phyloP scores from a whole-genome alignment of 1,140 invertebrate species.

The Armadillidium nasatum region DNA sequence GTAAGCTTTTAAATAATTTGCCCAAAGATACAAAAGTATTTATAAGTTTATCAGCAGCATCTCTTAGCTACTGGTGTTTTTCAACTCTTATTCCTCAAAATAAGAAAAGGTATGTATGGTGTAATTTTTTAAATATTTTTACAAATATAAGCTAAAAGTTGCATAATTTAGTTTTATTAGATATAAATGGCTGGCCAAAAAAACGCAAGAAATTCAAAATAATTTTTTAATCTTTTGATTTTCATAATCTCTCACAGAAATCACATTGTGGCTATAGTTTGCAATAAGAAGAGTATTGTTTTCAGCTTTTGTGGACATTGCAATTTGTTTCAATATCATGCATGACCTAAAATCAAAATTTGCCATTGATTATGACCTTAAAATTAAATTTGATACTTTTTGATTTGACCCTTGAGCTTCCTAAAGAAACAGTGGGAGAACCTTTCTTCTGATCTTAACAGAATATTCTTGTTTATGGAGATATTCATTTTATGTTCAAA shows the following conservation, averaged over 20 bases:
- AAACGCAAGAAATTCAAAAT: too few species aligned
- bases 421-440: too few species aligned
- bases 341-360: too few species aligned
- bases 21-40: conserved; percentile 4
- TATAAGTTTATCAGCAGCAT: background rate
- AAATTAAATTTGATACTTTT: too few species aligned
- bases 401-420: too few species aligned
- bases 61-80: background rate
- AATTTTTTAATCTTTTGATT: too few species aligned
- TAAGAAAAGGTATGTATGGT: background rate
- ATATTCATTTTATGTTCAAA: too few species aligned
- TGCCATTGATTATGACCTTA: too few species aligned
- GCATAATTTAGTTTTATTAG: background rate
- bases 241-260: background rate
- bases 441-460: too few species aligned
- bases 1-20: background rate
- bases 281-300: background rate
- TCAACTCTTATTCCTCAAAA: background rate
- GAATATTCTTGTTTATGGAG: too few species aligned
- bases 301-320: too few species aligned
- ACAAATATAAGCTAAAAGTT: background rate
- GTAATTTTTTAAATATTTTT: background rate
- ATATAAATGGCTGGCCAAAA: background rate
- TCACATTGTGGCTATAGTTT: background rate
- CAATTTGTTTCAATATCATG: too few species aligned